Conservation (phyloP, 2,113 vertebrate genomes). For the Polypterus bichir region DNA sequence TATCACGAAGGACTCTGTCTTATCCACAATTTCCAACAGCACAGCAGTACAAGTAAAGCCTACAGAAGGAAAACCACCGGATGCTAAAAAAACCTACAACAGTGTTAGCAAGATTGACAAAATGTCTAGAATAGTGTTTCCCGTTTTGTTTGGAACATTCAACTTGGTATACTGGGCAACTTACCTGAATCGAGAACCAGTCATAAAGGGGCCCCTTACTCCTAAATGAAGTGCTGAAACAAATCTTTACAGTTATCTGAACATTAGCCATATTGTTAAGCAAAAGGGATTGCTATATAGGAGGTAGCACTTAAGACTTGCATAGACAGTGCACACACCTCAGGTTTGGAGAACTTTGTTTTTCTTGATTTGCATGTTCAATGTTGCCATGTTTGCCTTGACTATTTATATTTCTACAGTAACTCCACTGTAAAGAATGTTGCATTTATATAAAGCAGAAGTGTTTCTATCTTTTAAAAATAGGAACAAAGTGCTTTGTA, state of each 20-base stretch:
- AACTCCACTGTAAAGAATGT: constrained; percentile 40
- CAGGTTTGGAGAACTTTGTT: constrained; percentile 42
- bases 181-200: constrained; percentile 90
- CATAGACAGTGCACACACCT: constrained; percentile 40
- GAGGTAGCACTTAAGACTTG: constrained; percentile 46
- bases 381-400: constrained; percentile 68
- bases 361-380: constrained; percentile 67
- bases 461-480: constrained; percentile 14
- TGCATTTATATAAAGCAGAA: constrained; percentile 21
- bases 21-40: constrained; percentile 70
- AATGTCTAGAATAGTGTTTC: constrained; percentile 94
- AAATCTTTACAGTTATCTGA: constrained; percentile 23
- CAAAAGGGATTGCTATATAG: constrained; percentile 34
- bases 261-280: constrained; percentile 46
- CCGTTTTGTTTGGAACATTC: constrained; percentile 88
- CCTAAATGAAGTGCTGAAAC: constrained; percentile 45
- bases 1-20: constrained; percentile 73
- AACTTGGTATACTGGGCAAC: constrained; percentile 97
- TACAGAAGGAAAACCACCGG: constrained; percentile 63
- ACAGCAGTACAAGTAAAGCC: constrained; percentile 60
- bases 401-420: constrained; percentile 59
- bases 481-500: constrained; percentile 11
- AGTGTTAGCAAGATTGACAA: constrained; percentile 98
- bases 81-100: constrained; percentile 97
- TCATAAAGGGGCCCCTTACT: constrained; percentile 71